A percentile compares a stretch with the other conserved stretches of the same genome.
Evolutionary conservation across 1,140 invertebrate species (phyloP).

Genomic region (Nasonia vitripennis): DNA sequence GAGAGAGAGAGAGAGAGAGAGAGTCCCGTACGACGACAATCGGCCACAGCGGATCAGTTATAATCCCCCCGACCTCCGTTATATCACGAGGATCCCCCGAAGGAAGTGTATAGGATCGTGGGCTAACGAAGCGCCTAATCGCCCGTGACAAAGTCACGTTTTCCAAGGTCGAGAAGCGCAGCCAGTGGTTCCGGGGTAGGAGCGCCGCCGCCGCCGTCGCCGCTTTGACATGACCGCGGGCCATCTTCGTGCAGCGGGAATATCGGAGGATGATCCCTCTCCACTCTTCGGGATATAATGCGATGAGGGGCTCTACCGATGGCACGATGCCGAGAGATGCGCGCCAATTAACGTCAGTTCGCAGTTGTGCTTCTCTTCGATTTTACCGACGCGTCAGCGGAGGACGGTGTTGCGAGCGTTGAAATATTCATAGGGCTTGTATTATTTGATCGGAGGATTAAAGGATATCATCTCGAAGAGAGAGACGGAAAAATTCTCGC

Average conservation of each 20-base stretch:
- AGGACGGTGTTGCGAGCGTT: not conserved
- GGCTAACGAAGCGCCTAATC: slow-evolving; percentile 57
- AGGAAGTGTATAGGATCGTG: not conserved
- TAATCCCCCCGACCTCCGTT: slow-evolving; percentile 39
- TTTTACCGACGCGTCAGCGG: too few relatives aligned
- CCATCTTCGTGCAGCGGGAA: not conserved
- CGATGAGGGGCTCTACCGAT: slow-evolving; percentile 54
- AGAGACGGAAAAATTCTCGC: slow-evolving; percentile 27
- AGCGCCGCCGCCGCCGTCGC: not conserved
- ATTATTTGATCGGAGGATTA: not conserved
- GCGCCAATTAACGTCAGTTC: slow-evolving; percentile 66
- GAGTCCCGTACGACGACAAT: slow-evolving; percentile 43
- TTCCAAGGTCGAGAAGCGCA: slow-evolving; percentile 56
- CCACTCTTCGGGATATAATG: slow-evolving; percentile 58
- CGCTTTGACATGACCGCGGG: slow-evolving; percentile 8
- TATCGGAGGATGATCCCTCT: slow-evolving; percentile 60
- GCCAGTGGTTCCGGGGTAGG: not conserved
- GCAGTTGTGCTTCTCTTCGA: slow-evolving; percentile 55
- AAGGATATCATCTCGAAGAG: not conserved
- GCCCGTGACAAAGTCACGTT: slow-evolving; percentile 55
- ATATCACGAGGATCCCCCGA: slow-evolving; percentile 15
- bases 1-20: too few relatives aligned
- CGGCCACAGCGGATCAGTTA: slow-evolving; percentile 34
- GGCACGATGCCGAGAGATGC: slow-evolving; percentile 56
- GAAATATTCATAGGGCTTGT: not conserved